Evolutionary conservation across 2,888 invertebrate genomes (phyloP).

Genomic region (Anaspis maculata): DNA sequence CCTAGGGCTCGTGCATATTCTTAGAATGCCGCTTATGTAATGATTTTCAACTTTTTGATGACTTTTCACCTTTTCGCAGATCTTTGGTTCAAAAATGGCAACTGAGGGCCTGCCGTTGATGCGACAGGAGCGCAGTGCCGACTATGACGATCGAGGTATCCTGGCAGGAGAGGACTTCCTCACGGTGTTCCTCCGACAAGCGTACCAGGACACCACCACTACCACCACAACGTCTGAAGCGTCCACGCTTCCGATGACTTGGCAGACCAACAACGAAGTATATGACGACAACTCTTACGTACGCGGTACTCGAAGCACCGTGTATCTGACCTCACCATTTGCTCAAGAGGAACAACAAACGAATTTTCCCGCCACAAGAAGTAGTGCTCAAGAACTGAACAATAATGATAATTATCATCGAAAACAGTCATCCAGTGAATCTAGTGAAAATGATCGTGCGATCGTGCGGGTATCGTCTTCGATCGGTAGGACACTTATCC

Average conservation of each 20-base stretch:
- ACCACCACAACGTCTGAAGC: constrained; percentile 12
- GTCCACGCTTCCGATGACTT: constrained; percentile 12
- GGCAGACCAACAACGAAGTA: constrained; percentile 9
- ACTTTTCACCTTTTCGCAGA: constrained; percentile 26
- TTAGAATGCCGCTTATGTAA: constrained; percentile 1
- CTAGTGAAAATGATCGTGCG: constrained; percentile 36
- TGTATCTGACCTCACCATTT: constrained; percentile 15
- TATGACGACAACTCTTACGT: constrained; percentile 12
- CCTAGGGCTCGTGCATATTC: too few species aligned
- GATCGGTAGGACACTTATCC: constrained; percentile 30
- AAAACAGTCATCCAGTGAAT: constrained; percentile 18
- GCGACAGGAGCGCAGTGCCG: constrained; percentile 34
- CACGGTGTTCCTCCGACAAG: constrained; percentile 35
- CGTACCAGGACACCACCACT: constrained; percentile 5
- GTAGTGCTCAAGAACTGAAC: constrained; percentile 10
- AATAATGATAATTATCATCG: too few species aligned
- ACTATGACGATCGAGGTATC: constrained; percentile 39
- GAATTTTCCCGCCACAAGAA: constrained; percentile 7
- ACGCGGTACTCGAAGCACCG: constrained; percentile 17
- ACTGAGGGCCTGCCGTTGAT: constrained; percentile 38
- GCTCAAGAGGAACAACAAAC: constrained; percentile 13
- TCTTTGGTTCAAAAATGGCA: constrained; percentile 31
- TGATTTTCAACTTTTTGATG: too few species aligned
- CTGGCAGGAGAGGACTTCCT: constrained; percentile 44
- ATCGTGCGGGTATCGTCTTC: constrained; percentile 46